These are phyloP conservation scores for Helicolenus hilgendorfi DNA, from an alignment of 2,797 vertebrate species.

Conservation along the genomic window DNA sequence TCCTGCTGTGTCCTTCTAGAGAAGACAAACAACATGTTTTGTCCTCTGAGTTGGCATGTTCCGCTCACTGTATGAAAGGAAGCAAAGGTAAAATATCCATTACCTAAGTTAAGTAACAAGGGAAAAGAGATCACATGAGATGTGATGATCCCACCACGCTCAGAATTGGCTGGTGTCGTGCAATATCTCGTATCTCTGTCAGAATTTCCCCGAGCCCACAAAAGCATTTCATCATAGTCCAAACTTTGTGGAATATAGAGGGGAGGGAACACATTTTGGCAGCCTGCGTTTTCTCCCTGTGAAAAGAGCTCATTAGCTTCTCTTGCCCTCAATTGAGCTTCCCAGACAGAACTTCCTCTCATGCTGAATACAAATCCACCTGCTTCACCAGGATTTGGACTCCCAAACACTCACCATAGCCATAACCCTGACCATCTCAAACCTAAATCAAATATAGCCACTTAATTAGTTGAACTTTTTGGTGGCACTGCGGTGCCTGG, in stretches of 20 bases:
- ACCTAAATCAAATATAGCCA: conserved; percentile 31
- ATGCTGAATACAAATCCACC: conserved; percentile 66
- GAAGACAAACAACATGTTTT: not conserved
- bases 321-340: conserved; percentile 60
- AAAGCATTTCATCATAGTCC: conserved; percentile 31
- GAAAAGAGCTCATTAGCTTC: conserved; percentile 77
- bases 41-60: not conserved
- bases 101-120: not conserved
- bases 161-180: not conserved
- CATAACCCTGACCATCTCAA: conserved; percentile 21
- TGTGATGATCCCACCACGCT: not conserved
- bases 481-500: not conserved
- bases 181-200: not conserved
- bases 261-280: conserved; percentile 39
- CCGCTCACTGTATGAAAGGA: not conserved
- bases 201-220: conserved; percentile 19
- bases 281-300: conserved; percentile 50
- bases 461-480: conserved; percentile 43
- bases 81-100: not conserved
- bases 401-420: conserved; percentile 12
- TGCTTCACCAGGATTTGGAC: conserved; percentile 29
- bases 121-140: not conserved
- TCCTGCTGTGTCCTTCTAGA: not conserved
- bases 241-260: conserved; percentile 33
- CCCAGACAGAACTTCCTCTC: conserved; percentile 53